phyloP scores from a whole-genome alignment of 2,113 vertebrate species.

The Oncorhynchus gorbuscha region DNA sequence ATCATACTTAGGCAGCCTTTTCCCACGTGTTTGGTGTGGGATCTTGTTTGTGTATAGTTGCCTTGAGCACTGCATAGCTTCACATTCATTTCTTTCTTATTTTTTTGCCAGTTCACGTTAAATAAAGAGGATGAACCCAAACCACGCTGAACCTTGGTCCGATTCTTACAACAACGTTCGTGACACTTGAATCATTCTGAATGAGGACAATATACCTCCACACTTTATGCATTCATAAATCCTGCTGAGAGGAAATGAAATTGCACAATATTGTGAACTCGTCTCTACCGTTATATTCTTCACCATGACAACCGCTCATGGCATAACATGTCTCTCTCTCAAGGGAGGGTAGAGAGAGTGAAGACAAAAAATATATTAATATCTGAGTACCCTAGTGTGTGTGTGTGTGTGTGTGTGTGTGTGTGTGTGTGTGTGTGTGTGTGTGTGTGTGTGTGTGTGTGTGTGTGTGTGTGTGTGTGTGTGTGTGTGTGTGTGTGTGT shows the following conservation, averaged over 20 bases:
- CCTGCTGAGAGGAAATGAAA: slow-evolving; percentile 4
- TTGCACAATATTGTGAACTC: slow-evolving; percentile 23
- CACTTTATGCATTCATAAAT: neutral
- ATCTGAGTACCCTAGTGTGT: neutral
- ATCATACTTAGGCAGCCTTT: too few species aligned
- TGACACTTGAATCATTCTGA: too few species aligned
- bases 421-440: neutral
- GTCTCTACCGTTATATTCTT: slow-evolving; percentile 23
- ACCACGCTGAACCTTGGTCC: too few species aligned
- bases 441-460: neutral
- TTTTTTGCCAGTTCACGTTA: too few species aligned
- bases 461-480: slow-evolving; percentile 1
- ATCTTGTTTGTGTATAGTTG: too few species aligned
- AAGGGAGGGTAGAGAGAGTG: slow-evolving; percentile 17
- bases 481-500: neutral
- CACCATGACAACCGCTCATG: slow-evolving; percentile 55
- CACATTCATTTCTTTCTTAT: too few species aligned
- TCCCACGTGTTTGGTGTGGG: too few species aligned
- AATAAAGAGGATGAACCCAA: too few species aligned
- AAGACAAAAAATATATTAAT: slow-evolving; percentile 14
- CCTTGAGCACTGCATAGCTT: too few species aligned
- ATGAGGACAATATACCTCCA: neutral
- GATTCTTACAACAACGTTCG: too few species aligned
- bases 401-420: slow-evolving; percentile 1
- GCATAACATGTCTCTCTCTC: slow-evolving; percentile 22